Percentiles rank a stretch among this genome's conserved stretches.
phyloP scores from a whole-genome alignment of 2,888 invertebrate genomes.

The Copidosoma aretas region DNA sequence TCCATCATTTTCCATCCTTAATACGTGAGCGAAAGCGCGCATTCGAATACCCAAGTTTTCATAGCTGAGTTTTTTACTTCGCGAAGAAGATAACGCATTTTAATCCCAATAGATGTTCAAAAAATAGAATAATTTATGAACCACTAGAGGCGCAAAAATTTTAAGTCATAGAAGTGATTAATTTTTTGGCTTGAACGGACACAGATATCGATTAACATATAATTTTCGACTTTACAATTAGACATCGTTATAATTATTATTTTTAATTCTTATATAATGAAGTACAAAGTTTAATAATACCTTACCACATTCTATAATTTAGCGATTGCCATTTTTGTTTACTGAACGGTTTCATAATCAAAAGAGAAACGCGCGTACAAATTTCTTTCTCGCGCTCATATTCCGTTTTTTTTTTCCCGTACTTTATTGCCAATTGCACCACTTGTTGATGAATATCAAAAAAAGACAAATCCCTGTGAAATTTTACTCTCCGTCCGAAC shows the following conservation, averaged over 20 bases:
- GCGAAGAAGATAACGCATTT: conserved; percentile 22
- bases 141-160: conserved; percentile 28
- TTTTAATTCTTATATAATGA: conserved; percentile 58
- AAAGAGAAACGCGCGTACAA: conserved; percentile 32
- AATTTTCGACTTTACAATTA: conserved; percentile 38
- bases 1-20: conserved; percentile 2
- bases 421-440: conserved; percentile 8
- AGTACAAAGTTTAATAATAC: conserved; percentile 61
- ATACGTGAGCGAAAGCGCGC: conserved; percentile 20
- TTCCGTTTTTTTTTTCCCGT: conserved; percentile 13
- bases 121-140: conserved; percentile 36
- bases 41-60: conserved; percentile 11
- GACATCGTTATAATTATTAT: background rate
- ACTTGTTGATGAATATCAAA: no score
- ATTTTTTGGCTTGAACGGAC: conserved; percentile 11
- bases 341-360: conserved; percentile 23
- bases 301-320: conserved; percentile 48
- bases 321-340: conserved; percentile 38
- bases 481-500: background rate
- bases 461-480: background rate
- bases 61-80: background rate
- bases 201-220: conserved; percentile 22
- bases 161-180: conserved; percentile 22
- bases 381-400: conserved; percentile 15
- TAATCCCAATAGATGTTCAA: conserved; percentile 36